Base-by-base conservation (phyloP, 2,797 vertebrate genomes). In the Columba guinea region DNA sequence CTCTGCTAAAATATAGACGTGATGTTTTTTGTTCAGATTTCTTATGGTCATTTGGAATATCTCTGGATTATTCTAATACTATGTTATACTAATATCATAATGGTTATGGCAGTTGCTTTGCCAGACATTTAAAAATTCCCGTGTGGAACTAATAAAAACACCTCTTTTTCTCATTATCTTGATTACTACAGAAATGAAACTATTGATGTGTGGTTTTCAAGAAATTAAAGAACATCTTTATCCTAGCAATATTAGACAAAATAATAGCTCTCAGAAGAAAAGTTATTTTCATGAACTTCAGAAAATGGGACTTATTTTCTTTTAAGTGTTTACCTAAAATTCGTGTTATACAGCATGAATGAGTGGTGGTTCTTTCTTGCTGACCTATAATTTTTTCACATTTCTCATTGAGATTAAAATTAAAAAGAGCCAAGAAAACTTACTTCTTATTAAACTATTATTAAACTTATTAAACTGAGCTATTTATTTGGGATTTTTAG, bases 101-200 rank as follows among this genome's bases (percentile, higher is more conserved):
- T 46, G 8, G 11, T 6, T 71, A 20, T 21, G 7, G 41, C 13
- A 37, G 17, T 23, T 84, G 6, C 8, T 81, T 90, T 92, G 28
- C 26, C 20, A 71, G 35, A 24, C 5, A 32, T 34, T 70, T 81
- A 49, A 39, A 68, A 49, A 56, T 51, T n/a, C 20, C 9, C 3
- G 1, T 3, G 0, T 55, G 19, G 37, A 87, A 27, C 6, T 73
- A 79, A 84, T 41, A 73, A 37, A 12, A 0, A 0, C 1, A 4
- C 5, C 1, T 1, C 14, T 75, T 65, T 70, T 30, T 28, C 23
- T 77, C 60, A 76, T 67, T 46, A 28, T 46, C 53, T 68, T 89
- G n/a, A 26, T 69, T 77, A 56, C 27, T 64, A 16, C 8, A 46
- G 26, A 26, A 87, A 49, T 70, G 5, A 83, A 80, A 87, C 1